These are phyloP conservation scores for Lysiphlebus fabarum DNA, from an alignment of 1,140 invertebrate genomes.

Conservation along the genomic window DNA sequence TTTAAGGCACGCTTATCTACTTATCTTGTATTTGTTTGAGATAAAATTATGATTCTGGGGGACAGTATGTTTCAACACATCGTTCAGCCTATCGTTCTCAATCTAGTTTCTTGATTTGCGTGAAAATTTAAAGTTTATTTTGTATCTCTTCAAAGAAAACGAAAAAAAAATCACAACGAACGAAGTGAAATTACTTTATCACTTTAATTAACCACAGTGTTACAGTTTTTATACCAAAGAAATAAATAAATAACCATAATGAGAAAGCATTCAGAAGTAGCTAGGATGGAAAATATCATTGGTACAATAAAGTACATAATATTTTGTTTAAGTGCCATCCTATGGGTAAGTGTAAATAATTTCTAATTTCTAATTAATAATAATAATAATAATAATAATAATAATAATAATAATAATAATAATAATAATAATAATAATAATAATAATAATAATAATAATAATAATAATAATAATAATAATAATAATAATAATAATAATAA, in stretches of 20 bases:
- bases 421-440: no score
- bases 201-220: no score
- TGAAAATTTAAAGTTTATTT: neutral
- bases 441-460: no score
- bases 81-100: slow-evolving; percentile 29
- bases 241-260: slow-evolving; percentile 32
- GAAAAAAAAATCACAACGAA: neutral
- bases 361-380: no score
- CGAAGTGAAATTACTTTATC: neutral
- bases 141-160: neutral
- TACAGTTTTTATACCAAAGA: neutral
- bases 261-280: slow-evolving; percentile 46
- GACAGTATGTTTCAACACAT: slow-evolving; percentile 24
- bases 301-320: slow-evolving; percentile 68
- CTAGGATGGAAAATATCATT: slow-evolving; percentile 64
- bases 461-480: no score
- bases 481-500: no score
- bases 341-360: slow-evolving; percentile 60
- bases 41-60: slow-evolving; percentile 37
- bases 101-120: slow-evolving; percentile 11
- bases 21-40: slow-evolving; percentile 49
- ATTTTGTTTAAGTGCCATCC: slow-evolving; percentile 67
- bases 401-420: no score
- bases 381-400: no score
- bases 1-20: slow-evolving; percentile 48